Conservation (phyloP, 1,140 invertebrate genomes). For the Drosophila tristis region DNA sequence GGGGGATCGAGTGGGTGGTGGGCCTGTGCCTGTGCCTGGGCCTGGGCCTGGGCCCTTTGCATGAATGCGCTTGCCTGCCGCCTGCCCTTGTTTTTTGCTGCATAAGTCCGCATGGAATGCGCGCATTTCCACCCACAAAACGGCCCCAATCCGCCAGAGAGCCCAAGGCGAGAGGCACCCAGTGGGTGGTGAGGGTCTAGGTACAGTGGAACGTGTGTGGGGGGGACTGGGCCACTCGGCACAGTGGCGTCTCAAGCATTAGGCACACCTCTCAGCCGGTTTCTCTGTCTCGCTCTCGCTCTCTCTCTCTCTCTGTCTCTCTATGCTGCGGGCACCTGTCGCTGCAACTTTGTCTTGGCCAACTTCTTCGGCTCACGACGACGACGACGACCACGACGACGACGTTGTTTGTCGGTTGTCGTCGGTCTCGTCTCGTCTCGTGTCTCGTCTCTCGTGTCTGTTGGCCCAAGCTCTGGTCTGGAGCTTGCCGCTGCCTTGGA, state of each 20-base stretch:
- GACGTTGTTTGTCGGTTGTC: conserved; percentile 1
- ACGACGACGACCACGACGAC: conserved; percentile 9
- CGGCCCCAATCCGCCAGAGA: conserved; percentile 36
- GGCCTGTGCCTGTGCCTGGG: no score
- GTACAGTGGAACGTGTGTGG: background rate
- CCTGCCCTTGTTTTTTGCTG: conserved; percentile 24
- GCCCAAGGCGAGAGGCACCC: conserved; percentile 10
- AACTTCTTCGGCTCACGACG: conserved; percentile 63
- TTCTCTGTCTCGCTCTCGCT: conserved; percentile 13
- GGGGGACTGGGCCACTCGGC: conserved; percentile 10
- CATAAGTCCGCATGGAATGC: conserved; percentile 21
- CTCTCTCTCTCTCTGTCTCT: conserved; percentile 7
- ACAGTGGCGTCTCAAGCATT: conserved; percentile 43
- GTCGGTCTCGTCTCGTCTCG: conserved; percentile 8
- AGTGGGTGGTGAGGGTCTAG: background rate
- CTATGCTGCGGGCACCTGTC: conserved; percentile 61
- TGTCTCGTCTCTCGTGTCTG: background rate
- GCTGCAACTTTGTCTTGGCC: conserved; percentile 57
- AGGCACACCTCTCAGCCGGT: conserved; percentile 32
- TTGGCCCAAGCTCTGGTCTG: conserved; percentile 20
- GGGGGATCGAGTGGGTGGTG: conserved; percentile 4
- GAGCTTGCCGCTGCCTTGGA: conserved; percentile 30
- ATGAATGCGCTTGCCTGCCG: no score
- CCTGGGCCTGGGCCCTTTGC: background rate
- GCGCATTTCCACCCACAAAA: conserved; percentile 25